phyloP scores from a whole-genome alignment of 2,113 vertebrate genomes.

The Varanus komodoensis region DNA sequence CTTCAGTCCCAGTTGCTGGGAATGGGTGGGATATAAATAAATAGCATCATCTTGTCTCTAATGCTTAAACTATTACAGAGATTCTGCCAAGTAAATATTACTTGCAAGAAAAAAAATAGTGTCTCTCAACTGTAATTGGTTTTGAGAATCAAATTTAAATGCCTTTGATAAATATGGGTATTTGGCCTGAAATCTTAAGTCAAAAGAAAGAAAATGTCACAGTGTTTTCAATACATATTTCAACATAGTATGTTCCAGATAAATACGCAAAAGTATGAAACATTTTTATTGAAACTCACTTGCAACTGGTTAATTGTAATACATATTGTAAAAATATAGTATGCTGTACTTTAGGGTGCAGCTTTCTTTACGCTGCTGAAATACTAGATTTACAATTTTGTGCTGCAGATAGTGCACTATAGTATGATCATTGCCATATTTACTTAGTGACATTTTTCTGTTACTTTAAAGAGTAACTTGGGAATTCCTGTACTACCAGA shows the following conservation, averaged over 20 bases:
- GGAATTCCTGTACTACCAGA: constrained; percentile 14
- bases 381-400: constrained; percentile 49
- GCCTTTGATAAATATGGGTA: neutral
- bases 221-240: neutral
- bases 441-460: neutral
- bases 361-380: constrained; percentile 47
- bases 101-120: neutral
- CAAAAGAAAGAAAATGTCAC: neutral
- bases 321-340: constrained; percentile 76
- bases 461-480: constrained; percentile 22
- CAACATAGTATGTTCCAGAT: neutral
- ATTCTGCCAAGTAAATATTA: neutral
- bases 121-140: neutral
- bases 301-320: constrained; percentile 61
- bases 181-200: neutral
- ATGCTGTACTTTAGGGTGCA: constrained; percentile 50
- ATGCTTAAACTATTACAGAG: neutral
- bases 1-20: no score
- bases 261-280: neutral
- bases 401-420: constrained; percentile 42
- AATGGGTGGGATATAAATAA: no score
- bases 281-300: constrained; percentile 52
- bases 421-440: constrained; percentile 18
- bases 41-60: neutral
- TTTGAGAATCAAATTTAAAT: neutral